Conservation (phyloP, 2,797 vertebrate species). For the Rousettus madagascariensis region DNA sequence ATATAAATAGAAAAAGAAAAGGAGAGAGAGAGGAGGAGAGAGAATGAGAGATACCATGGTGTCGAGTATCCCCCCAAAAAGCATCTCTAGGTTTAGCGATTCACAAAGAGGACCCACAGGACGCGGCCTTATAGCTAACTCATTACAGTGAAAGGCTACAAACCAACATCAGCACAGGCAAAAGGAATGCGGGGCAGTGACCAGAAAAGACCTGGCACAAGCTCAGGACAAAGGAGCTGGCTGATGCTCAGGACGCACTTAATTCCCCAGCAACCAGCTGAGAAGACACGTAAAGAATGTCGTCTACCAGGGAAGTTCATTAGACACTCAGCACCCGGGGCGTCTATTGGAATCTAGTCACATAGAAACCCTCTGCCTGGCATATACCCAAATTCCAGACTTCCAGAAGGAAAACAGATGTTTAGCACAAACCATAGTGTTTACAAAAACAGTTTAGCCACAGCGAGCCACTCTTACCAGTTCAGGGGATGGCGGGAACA, state of each 20-base stretch:
- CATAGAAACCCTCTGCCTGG: not conserved
- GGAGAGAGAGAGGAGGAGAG: not conserved
- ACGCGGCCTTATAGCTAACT: not conserved
- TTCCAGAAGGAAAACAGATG: not conserved
- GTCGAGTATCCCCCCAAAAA: not conserved
- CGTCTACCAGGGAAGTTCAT: not conserved
- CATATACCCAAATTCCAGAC: not conserved
- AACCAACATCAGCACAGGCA: not conserved
- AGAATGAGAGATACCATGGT: conserved; percentile 15
- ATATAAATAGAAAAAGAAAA: not conserved
- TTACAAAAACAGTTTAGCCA: not conserved
- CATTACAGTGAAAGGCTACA: not conserved
- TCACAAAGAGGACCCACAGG: not conserved
- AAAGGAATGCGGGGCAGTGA: not conserved
- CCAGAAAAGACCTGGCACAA: not conserved
- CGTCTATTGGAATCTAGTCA: not conserved
- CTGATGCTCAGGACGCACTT: not conserved
- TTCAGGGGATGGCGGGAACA: not conserved
- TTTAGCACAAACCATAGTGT: not conserved
- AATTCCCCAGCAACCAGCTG: not conserved
- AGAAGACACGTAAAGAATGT: not conserved
- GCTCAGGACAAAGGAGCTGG: not conserved
- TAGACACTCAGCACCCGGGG: not conserved
- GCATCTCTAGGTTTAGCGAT: not conserved
- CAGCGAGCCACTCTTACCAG: not conserved